Evolutionary conservation across 2,797 vertebrate genomes (phyloP).

Genomic region (Podarcis lilfordi): DNA sequence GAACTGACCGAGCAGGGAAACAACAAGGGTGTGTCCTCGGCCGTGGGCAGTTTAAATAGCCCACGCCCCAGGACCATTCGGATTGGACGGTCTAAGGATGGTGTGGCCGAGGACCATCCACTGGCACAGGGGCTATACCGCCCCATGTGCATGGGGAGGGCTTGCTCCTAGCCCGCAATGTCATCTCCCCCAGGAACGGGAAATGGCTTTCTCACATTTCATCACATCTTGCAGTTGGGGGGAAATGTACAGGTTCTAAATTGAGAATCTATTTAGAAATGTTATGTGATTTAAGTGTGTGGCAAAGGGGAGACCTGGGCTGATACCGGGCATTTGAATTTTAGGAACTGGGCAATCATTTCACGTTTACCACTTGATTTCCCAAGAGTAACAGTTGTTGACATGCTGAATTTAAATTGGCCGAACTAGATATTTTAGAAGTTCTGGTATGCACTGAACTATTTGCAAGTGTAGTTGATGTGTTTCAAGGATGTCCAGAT

Average conservation of each 20-base stretch:
- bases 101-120: too few relatives aligned
- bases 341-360: slow-evolving; percentile 12
- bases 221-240: neutral
- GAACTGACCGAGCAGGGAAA: too few relatives aligned
- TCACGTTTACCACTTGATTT: slow-evolving; percentile 16
- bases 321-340: neutral
- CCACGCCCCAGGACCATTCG: too few relatives aligned
- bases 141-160: too few relatives aligned
- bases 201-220: neutral
- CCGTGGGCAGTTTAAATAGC: too few relatives aligned
- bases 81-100: too few relatives aligned
- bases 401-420: slow-evolving; percentile 36
- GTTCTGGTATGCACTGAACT: slow-evolving; percentile 50
- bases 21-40: too few relatives aligned
- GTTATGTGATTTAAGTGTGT: slow-evolving; percentile 18
- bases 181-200: too few relatives aligned
- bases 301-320: slow-evolving; percentile 34
- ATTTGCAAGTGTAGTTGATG: slow-evolving; percentile 22
- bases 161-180: too few relatives aligned
- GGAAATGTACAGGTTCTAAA: neutral
- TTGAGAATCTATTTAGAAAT: neutral
- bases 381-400: slow-evolving; percentile 18
- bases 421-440: neutral
- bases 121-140: too few relatives aligned
- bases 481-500: neutral